Evolutionary conservation across 2,113 vertebrate genomes (phyloP).

Genomic region (Phylloscopus trochilus): DNA sequence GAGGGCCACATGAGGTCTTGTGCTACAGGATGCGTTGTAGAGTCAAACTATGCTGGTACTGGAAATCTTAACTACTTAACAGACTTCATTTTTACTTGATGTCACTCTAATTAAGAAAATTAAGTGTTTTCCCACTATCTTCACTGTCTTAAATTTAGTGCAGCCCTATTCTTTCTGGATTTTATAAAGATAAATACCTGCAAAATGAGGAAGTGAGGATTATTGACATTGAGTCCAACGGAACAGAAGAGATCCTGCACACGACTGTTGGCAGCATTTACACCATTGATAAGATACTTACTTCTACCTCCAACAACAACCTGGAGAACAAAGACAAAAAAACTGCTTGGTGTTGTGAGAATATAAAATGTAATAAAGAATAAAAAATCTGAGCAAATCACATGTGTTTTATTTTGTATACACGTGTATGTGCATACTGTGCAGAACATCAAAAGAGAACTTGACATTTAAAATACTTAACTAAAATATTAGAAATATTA

Average conservation of each 20-base stretch:
- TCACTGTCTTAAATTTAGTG: neutral
- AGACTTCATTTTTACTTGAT: neutral
- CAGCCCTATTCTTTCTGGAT: neutral
- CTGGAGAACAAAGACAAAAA: slow-evolving; percentile 53
- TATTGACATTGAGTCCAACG: slow-evolving; percentile 95
- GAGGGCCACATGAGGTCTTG: neutral
- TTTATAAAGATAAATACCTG: slow-evolving; percentile 79
- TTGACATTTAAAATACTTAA: neutral
- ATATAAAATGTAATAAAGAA: neutral
- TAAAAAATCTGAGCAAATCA: neutral
- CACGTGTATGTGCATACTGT: neutral
- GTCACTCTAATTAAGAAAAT: neutral
- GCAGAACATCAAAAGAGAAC: neutral
- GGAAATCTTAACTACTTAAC: neutral
- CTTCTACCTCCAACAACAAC: slow-evolving; percentile 88
- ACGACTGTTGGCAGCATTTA: slow-evolving; percentile 83
- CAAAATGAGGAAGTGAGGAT: slow-evolving; percentile 98
- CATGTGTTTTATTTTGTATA: neutral
- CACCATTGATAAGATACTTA: slow-evolving; percentile 94
- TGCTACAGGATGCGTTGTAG: neutral
- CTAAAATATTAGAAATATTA: neutral
- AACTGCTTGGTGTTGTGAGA: neutral
- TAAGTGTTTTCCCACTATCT: neutral
- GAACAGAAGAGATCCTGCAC: slow-evolving; percentile 97
- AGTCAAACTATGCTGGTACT: neutral